Base-by-base conservation (phyloP, 2,113 vertebrate genomes). In the Saiga tatarica region DNA sequence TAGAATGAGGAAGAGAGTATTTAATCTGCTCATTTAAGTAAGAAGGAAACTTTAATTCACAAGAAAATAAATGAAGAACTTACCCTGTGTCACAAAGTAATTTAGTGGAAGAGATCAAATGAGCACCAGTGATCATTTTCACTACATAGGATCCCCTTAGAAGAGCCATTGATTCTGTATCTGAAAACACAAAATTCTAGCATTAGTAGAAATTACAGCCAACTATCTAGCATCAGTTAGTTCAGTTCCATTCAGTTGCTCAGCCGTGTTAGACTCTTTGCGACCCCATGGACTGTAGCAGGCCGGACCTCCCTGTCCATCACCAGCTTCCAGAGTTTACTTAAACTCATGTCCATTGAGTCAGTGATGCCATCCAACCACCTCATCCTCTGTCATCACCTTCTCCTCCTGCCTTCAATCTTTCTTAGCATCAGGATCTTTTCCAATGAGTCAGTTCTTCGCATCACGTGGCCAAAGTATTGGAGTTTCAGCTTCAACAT, bases 21-120 rank as follows among this genome's bases (percentile, higher is more conserved):
- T 78, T 78, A 88, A 76, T n/a, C n/a, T 59, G 28, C 2, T 87
- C 71, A 87, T 76, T 84, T 92, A 60, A 71, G 33, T 92, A 86
- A 15, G 52, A 26, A 94, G n/a, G 6, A 86, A 42, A 57, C 83
- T 91, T 92, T 82, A 92, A 86, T 79, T 6, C 42, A 62, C 74
- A 71, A 33, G 92, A 26, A 52, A 45, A 45, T 78, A 60, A 88
- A 28, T 83, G 10, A 88, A 25, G 6, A 62, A 47, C 2, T 59
- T 76, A 55, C 13, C 13, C 5, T 91, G 39, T 71, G 7, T 39
- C n/a, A 53, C 45, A 71, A 50, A 47, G 76, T 45, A 45, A 71
- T 81, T 85, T n/a, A 86, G 12, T 26, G 59, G 25, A 92, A n/a
- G 8, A 86, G 39, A 64, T 14, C 6, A 76, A 76, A 76, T 14